These are phyloP conservation scores for Pseudorhiza aurosa DNA, from an alignment of 30 jellyfish, hydroid and myxozoan species.

Conservation along the genomic window DNA sequence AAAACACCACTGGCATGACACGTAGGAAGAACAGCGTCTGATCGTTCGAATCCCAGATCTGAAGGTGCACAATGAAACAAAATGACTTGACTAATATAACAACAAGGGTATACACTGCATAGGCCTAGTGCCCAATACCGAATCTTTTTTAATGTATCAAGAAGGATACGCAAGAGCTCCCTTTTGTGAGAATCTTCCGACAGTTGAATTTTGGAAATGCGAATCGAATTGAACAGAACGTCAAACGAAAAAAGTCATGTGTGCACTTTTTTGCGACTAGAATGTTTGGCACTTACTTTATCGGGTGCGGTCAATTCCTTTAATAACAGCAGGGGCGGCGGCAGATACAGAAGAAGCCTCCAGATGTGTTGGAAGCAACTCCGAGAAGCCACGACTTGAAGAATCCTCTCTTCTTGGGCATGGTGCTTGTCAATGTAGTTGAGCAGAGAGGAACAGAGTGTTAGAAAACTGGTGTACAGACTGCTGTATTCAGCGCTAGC, in stretches of 20 bases:
- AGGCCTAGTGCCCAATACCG: too few relatives aligned
- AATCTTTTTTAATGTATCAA: too few relatives aligned
- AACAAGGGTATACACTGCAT: too few relatives aligned
- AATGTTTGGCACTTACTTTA: slow-evolving; percentile 37
- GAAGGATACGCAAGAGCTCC: too few relatives aligned
- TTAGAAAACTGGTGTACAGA: slow-evolving; percentile 44
- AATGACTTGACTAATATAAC: not conserved
- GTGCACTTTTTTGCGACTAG: not conserved
- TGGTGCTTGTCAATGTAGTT: slow-evolving; percentile 30
- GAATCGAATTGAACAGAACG: too few relatives aligned
- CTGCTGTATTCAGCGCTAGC: slow-evolving; percentile 44
- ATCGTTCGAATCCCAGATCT: slow-evolving; percentile 40
- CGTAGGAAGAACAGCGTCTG: slow-evolving; percentile 46
- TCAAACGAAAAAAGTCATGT: too few relatives aligned
- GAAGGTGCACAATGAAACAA: not conserved
- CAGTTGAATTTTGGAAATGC: too few relatives aligned
- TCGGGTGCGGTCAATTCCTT: slow-evolving; percentile 26
- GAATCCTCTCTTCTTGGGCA: slow-evolving; percentile 44
- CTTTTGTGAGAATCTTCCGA: too few relatives aligned
- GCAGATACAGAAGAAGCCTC: slow-evolving; percentile 60
- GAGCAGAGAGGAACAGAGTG: slow-evolving; percentile 34
- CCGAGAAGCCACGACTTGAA: slow-evolving; percentile 67
- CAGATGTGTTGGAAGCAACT: slow-evolving; percentile 72
- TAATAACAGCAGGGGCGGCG: slow-evolving; percentile 58
- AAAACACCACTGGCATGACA: slow-evolving; percentile 65